Conservation (phyloP, 2,113 vertebrate genomes). For the Megalops atlanticus region DNA sequence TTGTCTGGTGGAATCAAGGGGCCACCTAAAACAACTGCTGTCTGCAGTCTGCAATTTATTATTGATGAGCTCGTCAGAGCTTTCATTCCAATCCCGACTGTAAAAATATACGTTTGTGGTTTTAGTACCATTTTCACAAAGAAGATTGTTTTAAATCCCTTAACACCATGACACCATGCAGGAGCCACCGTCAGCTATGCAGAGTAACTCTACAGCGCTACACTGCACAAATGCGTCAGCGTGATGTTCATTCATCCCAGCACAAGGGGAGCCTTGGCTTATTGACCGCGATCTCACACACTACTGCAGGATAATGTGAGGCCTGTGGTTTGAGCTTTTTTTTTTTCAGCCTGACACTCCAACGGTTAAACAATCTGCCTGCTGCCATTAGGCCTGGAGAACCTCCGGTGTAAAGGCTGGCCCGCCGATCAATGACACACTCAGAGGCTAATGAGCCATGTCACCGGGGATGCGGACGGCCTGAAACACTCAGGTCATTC, state of each 20-base stretch:
- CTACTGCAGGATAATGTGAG: background rate
- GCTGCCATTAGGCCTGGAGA: background rate
- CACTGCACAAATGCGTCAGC: too few species aligned
- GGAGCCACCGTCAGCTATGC: too few species aligned
- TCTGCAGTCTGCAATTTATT: background rate
- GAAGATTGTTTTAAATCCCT: background rate
- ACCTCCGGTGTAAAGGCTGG: constrained; percentile 13
- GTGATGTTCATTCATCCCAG: background rate
- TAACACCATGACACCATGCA: background rate
- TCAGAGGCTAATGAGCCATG: constrained; percentile 39
- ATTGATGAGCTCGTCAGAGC: background rate
- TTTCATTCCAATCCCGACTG: background rate
- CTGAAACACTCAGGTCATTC: constrained; percentile 36
- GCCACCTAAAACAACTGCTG: background rate
- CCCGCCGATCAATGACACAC: constrained; percentile 32
- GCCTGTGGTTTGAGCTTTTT: constrained; percentile 31
- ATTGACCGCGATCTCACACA: background rate
- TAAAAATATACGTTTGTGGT: background rate
- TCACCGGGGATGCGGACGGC: constrained; percentile 26
- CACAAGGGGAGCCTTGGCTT: background rate
- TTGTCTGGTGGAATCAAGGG: background rate
- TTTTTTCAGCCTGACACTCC: constrained; percentile 7
- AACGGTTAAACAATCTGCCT: constrained; percentile 12
- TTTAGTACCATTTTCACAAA: background rate
- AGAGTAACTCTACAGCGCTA: too few species aligned